Evolutionary conservation across 2,888 invertebrate genomes (phyloP), one percentile per base, ranked within the genome.

Genomic region (Xestia sexstrigata): DNA sequence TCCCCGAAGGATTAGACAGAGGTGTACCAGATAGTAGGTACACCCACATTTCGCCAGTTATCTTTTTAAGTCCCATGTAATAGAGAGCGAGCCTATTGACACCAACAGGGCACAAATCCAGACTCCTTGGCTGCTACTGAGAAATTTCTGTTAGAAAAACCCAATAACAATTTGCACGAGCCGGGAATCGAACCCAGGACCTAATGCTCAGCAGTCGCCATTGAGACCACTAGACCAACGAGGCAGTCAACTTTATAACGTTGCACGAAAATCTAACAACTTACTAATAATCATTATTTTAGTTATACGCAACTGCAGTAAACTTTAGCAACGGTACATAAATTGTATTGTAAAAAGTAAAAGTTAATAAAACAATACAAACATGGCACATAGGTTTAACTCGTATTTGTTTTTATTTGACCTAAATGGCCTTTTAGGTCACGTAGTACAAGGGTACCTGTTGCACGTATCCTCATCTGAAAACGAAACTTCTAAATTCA

Each of bases 401-500:
- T 20, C 8, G 6, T 39, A 47, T 35, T 52, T 68, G 39, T n/a
- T 30, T 62, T 30, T 58, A 65, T 58, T 30, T 71, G 74, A 81
- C 81, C 67, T 62, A 45, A 39, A 81, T 20, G 0, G 30, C 39
- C 0, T 26, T 47, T 72, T 63, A 74, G 67, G 67, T 81, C 67
- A 81, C 49, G 6, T 2, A 39, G 67, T 55, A 60, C 75, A 68
- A 81, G 81, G 82, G 68, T 39, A 79, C 81, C 79, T 79, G 79
- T 79, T 79, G 79, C 79, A 30, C n/a, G 9, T 17, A 23, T 60
- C 13, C 8, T 23, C 7, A 39, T 17, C 5, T 55, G 20, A n/a
- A 49, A 70, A 20, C 42, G 8, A 42, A 42, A 42, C 42, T 9
- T 9, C 8, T n/a, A n/a, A n/a, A n/a, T n/a, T n/a, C n/a, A n/a